Evolutionary conservation across 2,113 vertebrate genomes (phyloP), one percentile per base, ranked within the genome.

Genomic region (Amphilophus citrinellus): DNA sequence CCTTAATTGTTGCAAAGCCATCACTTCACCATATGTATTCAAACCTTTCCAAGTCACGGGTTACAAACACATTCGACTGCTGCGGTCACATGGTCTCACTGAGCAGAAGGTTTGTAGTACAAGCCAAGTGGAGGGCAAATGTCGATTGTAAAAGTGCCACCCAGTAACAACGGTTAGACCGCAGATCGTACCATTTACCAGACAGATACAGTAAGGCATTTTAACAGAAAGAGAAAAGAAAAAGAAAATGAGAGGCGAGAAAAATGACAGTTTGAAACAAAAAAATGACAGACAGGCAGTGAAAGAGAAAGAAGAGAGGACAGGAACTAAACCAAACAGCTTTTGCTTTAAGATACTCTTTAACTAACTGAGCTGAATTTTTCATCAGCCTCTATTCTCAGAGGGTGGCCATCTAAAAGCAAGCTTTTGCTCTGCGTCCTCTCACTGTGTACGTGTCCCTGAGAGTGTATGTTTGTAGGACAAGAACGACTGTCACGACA

Each of bases 111-210:
- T 80, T 73, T 30, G 79, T 3, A 10, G 56, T 20, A 58, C 18
- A 57, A 71, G 92, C 91, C 91, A 91, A 91, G 86, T 10, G 20
- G 37, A 76, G 89, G 86, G 89, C 87, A 80, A 92, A 85, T 80
- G 86, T 47, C 17, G 59, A 77, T 27, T 10, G 6, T n/a, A 77
- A 65, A 82, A 27, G 68, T 18, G 32, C 84, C 62, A 62, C 88
- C 85, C 79, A 24, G 85, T 78, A 63, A 87, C 83, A 32, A 35
- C 6, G 53, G 47, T 58, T 17, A 87, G 82, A 14, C 73, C 37
- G 85, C 76, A 88, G 58, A 58, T 61, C 7, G 27, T 56, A 60
- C 39, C 14, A 30, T 66, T 47, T 7, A 27, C 27, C 68, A n/a
- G 61, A 61, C 47, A n/a, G 42, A 76, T 20, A 24, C 18, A 8